phyloP scores from a whole-genome alignment of 1,140 invertebrate species.

The Anthonomus grandis region DNA sequence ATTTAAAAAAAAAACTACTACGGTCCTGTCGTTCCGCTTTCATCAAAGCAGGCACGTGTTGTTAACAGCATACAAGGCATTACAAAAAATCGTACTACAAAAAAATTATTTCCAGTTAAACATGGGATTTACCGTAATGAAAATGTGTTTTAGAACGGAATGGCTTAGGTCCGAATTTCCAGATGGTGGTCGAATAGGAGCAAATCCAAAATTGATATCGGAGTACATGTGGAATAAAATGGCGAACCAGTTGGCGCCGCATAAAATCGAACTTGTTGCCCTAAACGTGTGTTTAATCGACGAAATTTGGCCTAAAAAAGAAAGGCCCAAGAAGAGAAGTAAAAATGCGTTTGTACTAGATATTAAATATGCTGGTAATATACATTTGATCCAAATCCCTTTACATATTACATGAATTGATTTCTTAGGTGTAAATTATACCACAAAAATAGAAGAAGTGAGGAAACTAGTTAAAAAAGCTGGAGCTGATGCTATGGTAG shows the following conservation, averaged over 20 bases:
- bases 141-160: conserved; percentile 49
- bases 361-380: conserved; percentile 36
- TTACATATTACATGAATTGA: too few relatives aligned
- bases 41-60: neutral
- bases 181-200: conserved; percentile 67
- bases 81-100: neutral
- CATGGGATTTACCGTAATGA: neutral
- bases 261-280: conserved; percentile 59
- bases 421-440: conserved; percentile 62
- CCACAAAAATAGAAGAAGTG: conserved; percentile 67
- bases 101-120: neutral
- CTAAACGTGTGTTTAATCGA: conserved; percentile 76
- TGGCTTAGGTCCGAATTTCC: conserved; percentile 68
- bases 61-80: neutral
- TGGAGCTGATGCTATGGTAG: conserved; percentile 72
- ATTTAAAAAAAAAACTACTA: neutral
- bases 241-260: conserved; percentile 55
- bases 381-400: neutral
- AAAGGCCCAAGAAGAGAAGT: conserved; percentile 55
- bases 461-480: conserved; percentile 62
- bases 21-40: neutral
- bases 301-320: conserved; percentile 70
- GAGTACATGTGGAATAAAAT: conserved; percentile 56
- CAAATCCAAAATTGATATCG: conserved; percentile 74
- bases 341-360: conserved; percentile 45